Evolutionary conservation across 2,113 vertebrate species (phyloP), one percentile per base, ranked within the genome.

Genomic region (Nerophis lumbriciformis): DNA sequence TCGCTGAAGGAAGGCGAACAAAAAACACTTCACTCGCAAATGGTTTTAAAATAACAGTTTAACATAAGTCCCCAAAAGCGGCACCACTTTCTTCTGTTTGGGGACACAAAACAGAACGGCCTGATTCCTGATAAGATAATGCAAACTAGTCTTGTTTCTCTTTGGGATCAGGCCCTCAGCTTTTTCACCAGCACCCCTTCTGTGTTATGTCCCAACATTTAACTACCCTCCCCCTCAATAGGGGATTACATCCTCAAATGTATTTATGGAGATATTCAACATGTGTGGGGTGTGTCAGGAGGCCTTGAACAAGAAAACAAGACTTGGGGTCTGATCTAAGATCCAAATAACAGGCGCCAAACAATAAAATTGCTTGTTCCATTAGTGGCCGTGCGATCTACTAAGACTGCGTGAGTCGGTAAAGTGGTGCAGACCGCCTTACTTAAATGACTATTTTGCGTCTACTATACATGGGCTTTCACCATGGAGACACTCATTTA

Each of bases 61-160:
- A 28, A 28, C 28, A 3, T 28, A 28, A 2, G 28, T 28, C 28
- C 28, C 4, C 1, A 28, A 28, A 28, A 28, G 28, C 28, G 4
- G 28, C 28, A 28, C 28, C 28, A 28, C 28, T 28, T 28, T 28
- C 28, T 28, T 28, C 61, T 48, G 37, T 52, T 48, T 16, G 59
- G 10, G 53, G 73, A 80, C 65, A 44, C 42, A 63, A 54, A 47
- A 53, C 78, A 81, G 72, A 73, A 14, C 28, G 54, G 0, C 4
- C 14, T n/a, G 75, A 80, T 81, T 55, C 16, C 49, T 69, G 73
- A 83, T 82, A 74, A 85, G 75, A 80, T 78, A 77, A 65, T 57
- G 48, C 64, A 73, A 74, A 76, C 68, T 64, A 42, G 59, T 9
- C 66, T 6, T 61, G 65, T 69, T 71, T 74, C 67, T 73, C 37